Base-by-base conservation (phyloP, 2,113 vertebrate species). In the Urocynchramus pylzowi region DNA sequence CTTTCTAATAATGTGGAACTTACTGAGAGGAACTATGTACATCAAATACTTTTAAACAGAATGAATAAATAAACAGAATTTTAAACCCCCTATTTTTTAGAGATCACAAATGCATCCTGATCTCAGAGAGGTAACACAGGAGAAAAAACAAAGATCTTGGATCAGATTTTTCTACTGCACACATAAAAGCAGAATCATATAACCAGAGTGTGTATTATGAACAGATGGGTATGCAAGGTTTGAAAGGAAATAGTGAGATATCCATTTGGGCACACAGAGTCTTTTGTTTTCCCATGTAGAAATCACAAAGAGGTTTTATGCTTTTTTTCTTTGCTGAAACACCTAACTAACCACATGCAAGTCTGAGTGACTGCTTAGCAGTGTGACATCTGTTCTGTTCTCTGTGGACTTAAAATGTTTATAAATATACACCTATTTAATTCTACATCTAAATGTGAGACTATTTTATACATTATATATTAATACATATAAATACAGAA, bases 51-150 rank as follows among this genome's bases (percentile, higher is more conserved):
- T 89, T 70, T n/a, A 89, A 53, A 52, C 1, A 52, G 21, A 73
- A 73, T 37, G 8, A 69, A 73, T 41, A 93, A 49, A 61, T 26
- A 47, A 42, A 76, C 2, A 89, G 79, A 69, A 59, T 33, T 61
- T 2, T 6, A n/a, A 27, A 1, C 0, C 0, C 1, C 2, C 7
- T 44, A 16, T 49, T 67, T 67, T 56, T 56, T 41, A 59, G 31
- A 68, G n/a, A 78, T 54, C 17, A 63, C 19, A 56, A 74, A 50
- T 16, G 24, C 39, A 89, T 63, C 52, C 50, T 13, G 17, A 53
- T 27, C 37, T 92, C n/a, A 76, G 30, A 60, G 10, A 60, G 44
- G 45, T 84, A 84, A 86, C 39, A 53, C 6, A 56, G 8, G 26
- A 90, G 47, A 68, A 86, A 86, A 41, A 83, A 78, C 39, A 79